Percentiles rank a stretch among this genome's conserved stretches.
Evolutionary conservation across 2,113 vertebrate genomes (phyloP).

Genomic region (Ophthalmotilapia sp.): DNA sequence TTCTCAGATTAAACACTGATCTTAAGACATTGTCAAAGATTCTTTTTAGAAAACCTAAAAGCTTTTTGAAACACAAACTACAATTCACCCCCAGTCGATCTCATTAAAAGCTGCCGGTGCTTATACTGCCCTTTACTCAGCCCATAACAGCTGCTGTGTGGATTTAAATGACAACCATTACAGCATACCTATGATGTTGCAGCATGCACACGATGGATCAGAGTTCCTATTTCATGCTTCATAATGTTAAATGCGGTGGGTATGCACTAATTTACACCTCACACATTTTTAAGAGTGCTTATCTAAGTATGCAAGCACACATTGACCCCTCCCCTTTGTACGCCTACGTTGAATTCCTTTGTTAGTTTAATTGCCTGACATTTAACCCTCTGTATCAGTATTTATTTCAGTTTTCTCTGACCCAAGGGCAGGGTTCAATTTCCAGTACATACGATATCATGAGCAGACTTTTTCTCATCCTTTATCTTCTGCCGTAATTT

Average conservation of each 20-base stretch:
- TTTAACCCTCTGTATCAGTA: conserved; percentile 37
- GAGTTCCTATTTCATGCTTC: not conserved
- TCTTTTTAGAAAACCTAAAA: not conserved
- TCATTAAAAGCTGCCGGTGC: not conserved
- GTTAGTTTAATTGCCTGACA: conserved; percentile 57
- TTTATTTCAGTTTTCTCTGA: conserved; percentile 3
- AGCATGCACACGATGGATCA: not conserved
- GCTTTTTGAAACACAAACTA: not conserved
- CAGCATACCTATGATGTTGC: not conserved
- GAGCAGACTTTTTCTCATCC: not conserved
- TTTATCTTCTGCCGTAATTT: not conserved
- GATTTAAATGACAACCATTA: not conserved
- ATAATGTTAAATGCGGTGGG: not conserved
- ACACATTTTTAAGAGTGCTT: conserved; percentile 24
- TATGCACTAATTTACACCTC: not conserved
- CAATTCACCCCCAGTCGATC: not conserved
- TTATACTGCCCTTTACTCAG: not conserved
- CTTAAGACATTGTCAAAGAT: not conserved
- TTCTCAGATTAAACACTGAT: not conserved
- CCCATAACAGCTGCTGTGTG: not conserved
- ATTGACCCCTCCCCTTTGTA: not conserved
- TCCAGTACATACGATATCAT: not conserved
- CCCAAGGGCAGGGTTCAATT: conserved; percentile 44
- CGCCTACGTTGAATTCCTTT: not conserved
- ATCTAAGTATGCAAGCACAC: not conserved